Evolutionary conservation across 2,113 vertebrate genomes (phyloP).

Genomic region (Piliocolobus tephrosceles): DNA sequence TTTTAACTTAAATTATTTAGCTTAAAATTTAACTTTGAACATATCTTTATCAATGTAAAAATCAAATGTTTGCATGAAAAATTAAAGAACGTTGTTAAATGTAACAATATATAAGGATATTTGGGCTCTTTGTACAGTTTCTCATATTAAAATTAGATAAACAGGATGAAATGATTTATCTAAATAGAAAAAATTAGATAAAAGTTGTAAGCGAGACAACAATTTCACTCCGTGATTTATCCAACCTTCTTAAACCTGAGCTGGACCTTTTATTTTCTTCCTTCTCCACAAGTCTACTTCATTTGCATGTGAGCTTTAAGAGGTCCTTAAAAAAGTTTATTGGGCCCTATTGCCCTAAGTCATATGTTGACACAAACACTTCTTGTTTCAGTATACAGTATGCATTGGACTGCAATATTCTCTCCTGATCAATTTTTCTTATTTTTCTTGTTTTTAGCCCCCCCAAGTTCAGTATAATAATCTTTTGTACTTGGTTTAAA

Average conservation of each 20-base stretch:
- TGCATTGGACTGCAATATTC: neutral
- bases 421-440: neutral
- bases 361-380: neutral
- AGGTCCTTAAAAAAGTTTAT: neutral
- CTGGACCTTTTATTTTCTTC: neutral
- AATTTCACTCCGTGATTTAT: neutral
- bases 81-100: neutral
- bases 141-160: neutral
- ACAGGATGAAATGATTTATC: neutral
- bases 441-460: neutral
- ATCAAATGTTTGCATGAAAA: neutral
- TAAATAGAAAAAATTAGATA: neutral
- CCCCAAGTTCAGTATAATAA: neutral
- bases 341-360: neutral
- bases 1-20: slow-evolving; percentile 29
- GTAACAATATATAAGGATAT: neutral
- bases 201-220: neutral
- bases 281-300: neutral
- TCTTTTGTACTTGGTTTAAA: neutral
- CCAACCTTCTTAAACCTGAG: neutral
- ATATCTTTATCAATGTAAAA: neutral
- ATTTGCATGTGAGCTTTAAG: neutral
- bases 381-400: neutral
- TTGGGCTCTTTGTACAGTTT: neutral
- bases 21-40: slow-evolving; percentile 33